These are phyloP conservation scores for Manis javanica DNA, from an alignment of 2,797 vertebrate genomes.

Conservation along the genomic window DNA sequence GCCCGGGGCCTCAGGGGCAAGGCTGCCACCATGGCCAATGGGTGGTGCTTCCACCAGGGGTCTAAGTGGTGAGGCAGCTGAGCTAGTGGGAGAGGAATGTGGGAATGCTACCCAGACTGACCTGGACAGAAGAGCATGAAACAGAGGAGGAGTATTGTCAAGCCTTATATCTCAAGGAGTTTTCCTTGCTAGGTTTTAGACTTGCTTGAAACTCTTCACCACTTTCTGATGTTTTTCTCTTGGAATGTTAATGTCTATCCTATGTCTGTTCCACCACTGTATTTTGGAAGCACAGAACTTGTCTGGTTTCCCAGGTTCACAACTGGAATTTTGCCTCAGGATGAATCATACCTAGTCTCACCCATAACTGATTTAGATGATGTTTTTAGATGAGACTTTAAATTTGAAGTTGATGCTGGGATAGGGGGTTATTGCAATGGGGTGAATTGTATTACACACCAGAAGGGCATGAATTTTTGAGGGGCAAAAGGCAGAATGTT, in stretches of 20 bases:
- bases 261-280: background rate
- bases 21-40: background rate
- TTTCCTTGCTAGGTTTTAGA: background rate
- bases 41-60: background rate
- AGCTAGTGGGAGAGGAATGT: accelerated
- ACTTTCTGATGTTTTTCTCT: background rate
- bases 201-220: background rate
- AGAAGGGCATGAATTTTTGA: background rate
- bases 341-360: background rate
- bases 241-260: background rate
- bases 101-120: background rate
- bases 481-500: background rate
- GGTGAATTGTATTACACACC: background rate
- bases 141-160: background rate
- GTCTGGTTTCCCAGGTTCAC: background rate
- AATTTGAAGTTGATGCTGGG: background rate
- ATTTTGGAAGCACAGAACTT: background rate
- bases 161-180: background rate
- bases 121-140: background rate
- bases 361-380: background rate
- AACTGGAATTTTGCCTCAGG: background rate
- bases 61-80: background rate
- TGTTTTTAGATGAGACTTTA: background rate
- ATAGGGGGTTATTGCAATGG: background rate
- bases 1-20: background rate